Percentiles rank a stretch among this genome's conserved stretches.
Evolutionary conservation across 2,113 vertebrate genomes (phyloP).

Genomic region (Aix galericulata): DNA sequence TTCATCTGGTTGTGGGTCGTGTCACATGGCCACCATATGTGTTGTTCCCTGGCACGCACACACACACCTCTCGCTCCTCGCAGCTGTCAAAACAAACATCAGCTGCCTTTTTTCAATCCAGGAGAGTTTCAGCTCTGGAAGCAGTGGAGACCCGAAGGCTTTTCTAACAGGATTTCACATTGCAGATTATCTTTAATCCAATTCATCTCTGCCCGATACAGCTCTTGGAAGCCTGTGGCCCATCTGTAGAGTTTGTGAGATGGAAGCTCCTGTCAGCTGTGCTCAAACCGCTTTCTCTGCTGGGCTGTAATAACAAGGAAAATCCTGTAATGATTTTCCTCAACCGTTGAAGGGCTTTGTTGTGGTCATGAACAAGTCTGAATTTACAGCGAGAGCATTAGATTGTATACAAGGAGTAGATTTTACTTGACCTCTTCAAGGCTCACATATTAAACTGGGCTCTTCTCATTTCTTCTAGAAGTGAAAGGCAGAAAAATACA

Average conservation of each 20-base stretch:
- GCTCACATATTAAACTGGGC: background rate
- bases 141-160: background rate
- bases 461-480: slow-evolving; percentile 3
- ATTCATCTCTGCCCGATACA: slow-evolving; percentile 45
- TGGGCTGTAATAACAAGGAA: slow-evolving; percentile 52
- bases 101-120: slow-evolving; percentile 60
- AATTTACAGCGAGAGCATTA: background rate
- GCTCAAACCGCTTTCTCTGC: slow-evolving; percentile 9
- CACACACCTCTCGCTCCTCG: slow-evolving; percentile 47
- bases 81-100: slow-evolving; percentile 76
- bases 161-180: slow-evolving; percentile 56
- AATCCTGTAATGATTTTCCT: slow-evolving; percentile 66
- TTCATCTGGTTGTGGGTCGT: slow-evolving; percentile 68
- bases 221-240: slow-evolving; percentile 29
- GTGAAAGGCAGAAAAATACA: background rate
- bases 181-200: slow-evolving; percentile 62
- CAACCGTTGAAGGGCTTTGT: slow-evolving; percentile 23
- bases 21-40: slow-evolving; percentile 73
- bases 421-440: slow-evolving; percentile 38
- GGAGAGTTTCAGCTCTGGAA: slow-evolving; percentile 42
- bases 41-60: slow-evolving; percentile 18
- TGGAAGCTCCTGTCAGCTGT: slow-evolving; percentile 43
- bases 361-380: slow-evolving; percentile 39
- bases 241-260: slow-evolving; percentile 14
- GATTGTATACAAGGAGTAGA: slow-evolving; percentile 18